These are phyloP conservation scores for Augiades crinisus DNA, from an alignment of 2,888 invertebrate species.

Conservation along the genomic window DNA sequence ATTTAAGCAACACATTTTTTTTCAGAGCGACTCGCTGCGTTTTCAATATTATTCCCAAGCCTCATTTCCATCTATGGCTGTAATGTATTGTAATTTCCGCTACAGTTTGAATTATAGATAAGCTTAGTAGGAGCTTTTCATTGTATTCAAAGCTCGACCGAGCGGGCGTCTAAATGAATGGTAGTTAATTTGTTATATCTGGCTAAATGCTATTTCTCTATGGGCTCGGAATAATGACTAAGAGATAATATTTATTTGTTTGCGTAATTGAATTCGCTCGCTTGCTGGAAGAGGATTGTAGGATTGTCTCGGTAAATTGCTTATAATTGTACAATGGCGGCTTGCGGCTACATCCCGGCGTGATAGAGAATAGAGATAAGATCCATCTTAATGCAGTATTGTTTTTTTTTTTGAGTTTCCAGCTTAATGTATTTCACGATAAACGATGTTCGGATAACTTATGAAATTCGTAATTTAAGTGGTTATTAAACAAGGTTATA, in stretches of 20 bases:
- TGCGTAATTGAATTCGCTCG: conserved; percentile 7
- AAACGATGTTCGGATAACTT: too few species aligned
- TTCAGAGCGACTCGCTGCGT: too few species aligned
- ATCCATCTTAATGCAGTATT: too few species aligned
- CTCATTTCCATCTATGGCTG: too few species aligned
- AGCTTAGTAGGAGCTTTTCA: background rate
- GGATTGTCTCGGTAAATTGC: conserved; percentile 2
- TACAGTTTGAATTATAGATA: background rate
- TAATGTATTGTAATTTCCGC: too few species aligned
- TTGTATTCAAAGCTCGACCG: background rate
- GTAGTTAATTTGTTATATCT: background rate
- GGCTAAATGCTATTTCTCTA: background rate
- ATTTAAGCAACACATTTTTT: too few species aligned
- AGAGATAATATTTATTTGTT: conserved; percentile 3
- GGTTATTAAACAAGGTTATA: too few species aligned
- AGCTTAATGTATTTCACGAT: too few species aligned
- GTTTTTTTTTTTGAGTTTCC: too few species aligned
- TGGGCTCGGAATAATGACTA: background rate
- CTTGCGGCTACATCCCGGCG: background rate
- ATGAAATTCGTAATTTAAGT: too few species aligned
- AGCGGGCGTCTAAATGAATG: background rate
- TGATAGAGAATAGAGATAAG: too few species aligned
- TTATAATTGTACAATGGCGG: background rate
- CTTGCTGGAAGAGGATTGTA: background rate
- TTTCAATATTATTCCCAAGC: too few species aligned